Conservation (phyloP, 2,113 vertebrate species). For the Psettodes erumei region DNA sequence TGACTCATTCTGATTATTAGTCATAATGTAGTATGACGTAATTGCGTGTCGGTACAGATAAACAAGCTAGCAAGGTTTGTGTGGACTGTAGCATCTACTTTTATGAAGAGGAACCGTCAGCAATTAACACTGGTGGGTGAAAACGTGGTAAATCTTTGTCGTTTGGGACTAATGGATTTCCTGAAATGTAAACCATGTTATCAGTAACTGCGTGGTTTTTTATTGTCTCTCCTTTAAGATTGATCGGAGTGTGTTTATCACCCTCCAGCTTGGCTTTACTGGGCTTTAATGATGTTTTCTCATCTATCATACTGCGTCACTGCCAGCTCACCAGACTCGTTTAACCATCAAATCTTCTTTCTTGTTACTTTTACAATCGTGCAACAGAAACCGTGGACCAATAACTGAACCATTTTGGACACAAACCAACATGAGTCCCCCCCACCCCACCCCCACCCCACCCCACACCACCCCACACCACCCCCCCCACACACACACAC, state of each 20-base stretch:
- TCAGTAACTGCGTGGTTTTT: not conserved
- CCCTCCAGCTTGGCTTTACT: not conserved
- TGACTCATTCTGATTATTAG: constrained; percentile 20
- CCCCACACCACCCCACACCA: no score
- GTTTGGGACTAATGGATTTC: not conserved
- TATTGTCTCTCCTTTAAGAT: not conserved
- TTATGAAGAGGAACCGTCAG: not conserved
- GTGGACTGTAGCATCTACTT: not conserved
- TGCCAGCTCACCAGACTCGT: not conserved
- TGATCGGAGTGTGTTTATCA: not conserved
- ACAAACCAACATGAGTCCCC: not conserved
- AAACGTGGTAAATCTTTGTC: not conserved
- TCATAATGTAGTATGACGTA: constrained; percentile 16
- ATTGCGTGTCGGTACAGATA: not conserved
- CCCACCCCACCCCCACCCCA: no score
- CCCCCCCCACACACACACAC: no score
- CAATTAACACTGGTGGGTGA: not conserved
- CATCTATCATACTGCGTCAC: not conserved
- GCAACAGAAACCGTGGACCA: not conserved
- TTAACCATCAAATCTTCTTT: not conserved
- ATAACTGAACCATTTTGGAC: no score
- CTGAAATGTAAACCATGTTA: not conserved
- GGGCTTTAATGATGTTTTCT: not conserved
- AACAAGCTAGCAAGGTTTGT: not conserved
- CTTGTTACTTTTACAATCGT: not conserved